These are phyloP conservation scores for Craseonycteris thonglongyai DNA, from an alignment of 2,113 vertebrate species.

Conservation along the genomic window DNA sequence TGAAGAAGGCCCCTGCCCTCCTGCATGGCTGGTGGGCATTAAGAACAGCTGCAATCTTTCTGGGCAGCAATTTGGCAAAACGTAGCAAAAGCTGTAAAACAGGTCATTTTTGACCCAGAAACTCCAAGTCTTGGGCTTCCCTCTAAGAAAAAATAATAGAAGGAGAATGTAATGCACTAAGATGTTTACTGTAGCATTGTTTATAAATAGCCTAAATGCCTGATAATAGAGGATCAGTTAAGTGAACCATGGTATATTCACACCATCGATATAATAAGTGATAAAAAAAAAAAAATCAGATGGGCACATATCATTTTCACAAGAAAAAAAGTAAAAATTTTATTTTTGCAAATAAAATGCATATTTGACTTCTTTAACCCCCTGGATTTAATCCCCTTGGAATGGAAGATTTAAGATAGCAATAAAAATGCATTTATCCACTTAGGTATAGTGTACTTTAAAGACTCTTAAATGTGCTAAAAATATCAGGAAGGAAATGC, in stretches of 20 bases:
- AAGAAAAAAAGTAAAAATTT: not conserved
- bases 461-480: not conserved
- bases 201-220: not conserved
- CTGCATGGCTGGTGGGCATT: not conserved
- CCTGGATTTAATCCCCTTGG: not conserved
- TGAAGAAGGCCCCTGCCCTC: not conserved
- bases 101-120: not conserved
- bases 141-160: not conserved
- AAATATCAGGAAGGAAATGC: slow-evolving; percentile 30
- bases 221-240: not conserved
- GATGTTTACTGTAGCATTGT: not conserved
- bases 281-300: not conserved
- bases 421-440: not conserved
- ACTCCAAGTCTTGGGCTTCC: not conserved
- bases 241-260: too few species aligned
- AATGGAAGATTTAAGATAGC: not conserved
- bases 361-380: slow-evolving; percentile 6
- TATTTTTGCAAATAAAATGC: not conserved
- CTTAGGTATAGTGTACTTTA: not conserved
- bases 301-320: not conserved
- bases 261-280: not conserved
- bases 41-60: not conserved
- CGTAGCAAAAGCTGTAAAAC: not conserved
- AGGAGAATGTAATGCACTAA: not conserved
- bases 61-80: not conserved